phyloP scores from a whole-genome alignment of 92 coral and sea anemone species.

The Meandrina meandrites region DNA sequence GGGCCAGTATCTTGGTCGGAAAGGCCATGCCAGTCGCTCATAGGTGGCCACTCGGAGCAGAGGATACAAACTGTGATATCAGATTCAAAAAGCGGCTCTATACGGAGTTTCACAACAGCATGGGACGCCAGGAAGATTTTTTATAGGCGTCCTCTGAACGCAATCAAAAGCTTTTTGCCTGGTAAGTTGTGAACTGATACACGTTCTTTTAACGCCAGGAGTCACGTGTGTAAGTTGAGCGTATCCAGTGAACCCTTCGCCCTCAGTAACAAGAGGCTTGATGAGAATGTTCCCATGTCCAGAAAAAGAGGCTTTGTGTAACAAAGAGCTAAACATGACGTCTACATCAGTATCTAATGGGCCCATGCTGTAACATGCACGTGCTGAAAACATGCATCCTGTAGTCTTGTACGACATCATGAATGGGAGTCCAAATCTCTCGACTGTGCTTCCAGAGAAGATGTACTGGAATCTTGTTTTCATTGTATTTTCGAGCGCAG shows the following conservation, averaged over 20 bases:
- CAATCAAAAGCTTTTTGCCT: background rate
- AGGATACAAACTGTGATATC: conserved; percentile 47
- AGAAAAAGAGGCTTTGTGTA: conserved; percentile 40
- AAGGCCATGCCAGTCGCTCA: conserved; percentile 43
- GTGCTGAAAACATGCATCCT: background rate
- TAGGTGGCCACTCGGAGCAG: conserved; percentile 56
- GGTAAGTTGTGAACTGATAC: conserved; percentile 6
- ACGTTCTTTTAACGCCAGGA: conserved; percentile 11
- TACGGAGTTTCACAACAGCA: conserved; percentile 10
- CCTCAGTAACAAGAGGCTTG: conserved; percentile 8
- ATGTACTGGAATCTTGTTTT: conserved; percentile 7
- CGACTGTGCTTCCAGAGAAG: conserved; percentile 5
- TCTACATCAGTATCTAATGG: conserved; percentile 45
- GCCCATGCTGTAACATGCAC: background rate
- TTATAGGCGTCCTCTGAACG: background rate
- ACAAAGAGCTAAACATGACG: conserved; percentile 43
- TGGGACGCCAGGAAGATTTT: conserved; percentile 30
- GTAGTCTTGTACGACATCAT: background rate
- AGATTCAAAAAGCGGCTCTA: background rate
- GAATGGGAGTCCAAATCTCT: conserved; percentile 22
- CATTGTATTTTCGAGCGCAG: background rate
- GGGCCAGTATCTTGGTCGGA: conserved; percentile 53
- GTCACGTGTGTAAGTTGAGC: conserved; percentile 31
- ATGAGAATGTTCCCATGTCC: conserved; percentile 30
- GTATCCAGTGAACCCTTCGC: conserved; percentile 6